Base-by-base conservation (phyloP, 1,140 invertebrate species). In the Eriosoma lanigerum region DNA sequence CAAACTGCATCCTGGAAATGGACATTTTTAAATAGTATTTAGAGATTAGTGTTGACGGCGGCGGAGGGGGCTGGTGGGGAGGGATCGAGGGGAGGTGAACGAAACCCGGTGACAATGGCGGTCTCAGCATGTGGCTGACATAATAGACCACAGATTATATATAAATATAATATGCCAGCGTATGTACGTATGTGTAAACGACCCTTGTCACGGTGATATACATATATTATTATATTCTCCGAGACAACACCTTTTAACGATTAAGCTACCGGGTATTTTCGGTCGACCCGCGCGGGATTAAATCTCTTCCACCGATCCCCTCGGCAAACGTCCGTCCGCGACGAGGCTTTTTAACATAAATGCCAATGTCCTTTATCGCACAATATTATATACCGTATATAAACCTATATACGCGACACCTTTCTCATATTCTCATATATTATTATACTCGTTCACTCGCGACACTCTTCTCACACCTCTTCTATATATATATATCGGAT, bases 11-110 rank as follows among this genome's bases (percentile, higher is more conserved):
- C 56, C 75, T 78, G 75, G 75, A 76, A 76, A 76, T 76, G 75
- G 75, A 78, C 75, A 60, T 78, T 78, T 78, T 78, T 78, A 78
- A 78, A 78, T 78, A 78, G 75, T 78, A 78, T 78, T 78, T 78
- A 78, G 38, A 78, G 75, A 78, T 78, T 78, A 78, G 75, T 62
- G 75, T 62, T 78, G 56, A 78, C 75, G 75, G n/a, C n/a, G n/a
- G n/a, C n/a, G n/a, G n/a, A n/a, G n/a, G n/a, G n/a, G n/a, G n/a
- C n/a, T n/a, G n/a, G n/a, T 38, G 32, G 32, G 32, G 32, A 4
- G 32, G 32, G 32, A n/a, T n/a, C n/a, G n/a, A n/a, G n/a, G 75
- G 75, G 75, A 56, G n/a, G n/a, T n/a, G n/a, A 78, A 78, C 75
- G 75, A 78, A 29, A 60, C 75, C 56, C 75, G 56, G 75, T 78